Percentiles rank a stretch among this genome's conserved stretches.
These are phyloP conservation scores for Anguilla obscura DNA, from an alignment of 2,797 vertebrate species.

Conservation along the genomic window DNA sequence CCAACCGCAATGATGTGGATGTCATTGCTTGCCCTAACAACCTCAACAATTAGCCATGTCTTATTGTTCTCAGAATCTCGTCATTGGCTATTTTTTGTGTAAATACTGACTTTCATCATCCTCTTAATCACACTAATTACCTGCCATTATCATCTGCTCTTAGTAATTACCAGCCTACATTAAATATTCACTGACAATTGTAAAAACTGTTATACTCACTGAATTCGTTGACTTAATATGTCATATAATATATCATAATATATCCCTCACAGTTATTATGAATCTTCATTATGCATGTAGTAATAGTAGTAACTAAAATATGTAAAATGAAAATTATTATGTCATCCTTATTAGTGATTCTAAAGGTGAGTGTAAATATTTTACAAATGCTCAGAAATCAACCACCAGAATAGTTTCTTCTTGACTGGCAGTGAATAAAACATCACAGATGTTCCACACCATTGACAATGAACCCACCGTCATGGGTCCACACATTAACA, in stretches of 20 bases:
- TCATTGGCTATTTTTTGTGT: not conserved
- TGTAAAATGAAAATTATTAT: too few relatives aligned
- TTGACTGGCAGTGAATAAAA: not conserved
- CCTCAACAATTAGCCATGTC: not conserved
- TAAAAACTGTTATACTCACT: not conserved
- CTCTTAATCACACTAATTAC: constrained; percentile 1
- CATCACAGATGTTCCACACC: not conserved
- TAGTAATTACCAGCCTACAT: not conserved
- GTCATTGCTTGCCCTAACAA: not conserved
- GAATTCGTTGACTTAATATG: not conserved
- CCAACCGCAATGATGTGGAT: not conserved
- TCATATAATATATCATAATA: not conserved
- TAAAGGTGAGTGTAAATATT: not conserved
- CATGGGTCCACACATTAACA: not conserved
- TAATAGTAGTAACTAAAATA: too few relatives aligned
- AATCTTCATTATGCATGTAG: not conserved
- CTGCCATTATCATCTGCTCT: not conserved
- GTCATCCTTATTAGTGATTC: not conserved
- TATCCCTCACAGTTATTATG: not conserved
- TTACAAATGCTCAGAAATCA: not conserved
- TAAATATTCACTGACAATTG: not conserved
- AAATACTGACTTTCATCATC: not conserved
- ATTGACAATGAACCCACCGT: not conserved
- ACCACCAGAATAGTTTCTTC: not conserved
- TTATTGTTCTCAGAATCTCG: not conserved